Percentiles rank a stretch among this genome's conserved stretches.
Conservation (phyloP, 2,888 invertebrate species). For the Caenorhabditis becei region DNA sequence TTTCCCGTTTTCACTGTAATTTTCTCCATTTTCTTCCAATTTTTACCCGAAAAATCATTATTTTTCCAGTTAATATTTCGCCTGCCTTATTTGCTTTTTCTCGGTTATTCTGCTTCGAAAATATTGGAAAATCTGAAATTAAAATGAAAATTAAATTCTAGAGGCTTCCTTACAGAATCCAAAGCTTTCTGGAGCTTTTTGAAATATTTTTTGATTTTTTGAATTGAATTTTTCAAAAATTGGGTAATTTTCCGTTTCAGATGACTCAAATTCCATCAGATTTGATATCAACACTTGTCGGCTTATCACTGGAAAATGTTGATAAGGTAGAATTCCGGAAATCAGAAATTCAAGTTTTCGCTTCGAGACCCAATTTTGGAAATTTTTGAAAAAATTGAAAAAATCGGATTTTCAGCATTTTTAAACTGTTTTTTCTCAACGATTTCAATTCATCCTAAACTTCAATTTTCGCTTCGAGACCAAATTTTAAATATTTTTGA, state of each 20-base stretch:
- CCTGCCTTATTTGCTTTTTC: no score
- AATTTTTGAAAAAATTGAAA: no score
- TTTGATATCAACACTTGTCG: slow-evolving; percentile 11
- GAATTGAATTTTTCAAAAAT: slow-evolving; percentile 12
- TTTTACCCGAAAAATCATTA: no score
- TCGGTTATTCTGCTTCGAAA: neutral
- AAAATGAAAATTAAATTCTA: no score
- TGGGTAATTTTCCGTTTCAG: slow-evolving; percentile 17
- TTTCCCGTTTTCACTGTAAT: neutral
- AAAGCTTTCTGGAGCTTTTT: neutral
- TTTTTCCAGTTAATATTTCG: neutral
- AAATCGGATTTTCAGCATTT: no score
- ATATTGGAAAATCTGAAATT: neutral
- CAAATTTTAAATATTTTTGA: no score
- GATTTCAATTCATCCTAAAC: no score
- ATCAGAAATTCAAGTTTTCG: no score
- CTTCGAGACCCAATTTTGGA: no score
- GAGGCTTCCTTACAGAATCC: neutral
- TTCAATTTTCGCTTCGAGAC: no score
- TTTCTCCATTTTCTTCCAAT: neutral
- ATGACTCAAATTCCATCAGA: slow-evolving; percentile 18
- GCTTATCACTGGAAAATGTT: neutral
- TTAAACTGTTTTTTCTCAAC: no score
- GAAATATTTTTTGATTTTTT: slow-evolving; percentile 10
- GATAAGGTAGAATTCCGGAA: slow-evolving; percentile 31